Evolutionary conservation across 2,113 vertebrate genomes (phyloP), one percentile per base, ranked within the genome.

Genomic region (Salvelinus alpinus): DNA sequence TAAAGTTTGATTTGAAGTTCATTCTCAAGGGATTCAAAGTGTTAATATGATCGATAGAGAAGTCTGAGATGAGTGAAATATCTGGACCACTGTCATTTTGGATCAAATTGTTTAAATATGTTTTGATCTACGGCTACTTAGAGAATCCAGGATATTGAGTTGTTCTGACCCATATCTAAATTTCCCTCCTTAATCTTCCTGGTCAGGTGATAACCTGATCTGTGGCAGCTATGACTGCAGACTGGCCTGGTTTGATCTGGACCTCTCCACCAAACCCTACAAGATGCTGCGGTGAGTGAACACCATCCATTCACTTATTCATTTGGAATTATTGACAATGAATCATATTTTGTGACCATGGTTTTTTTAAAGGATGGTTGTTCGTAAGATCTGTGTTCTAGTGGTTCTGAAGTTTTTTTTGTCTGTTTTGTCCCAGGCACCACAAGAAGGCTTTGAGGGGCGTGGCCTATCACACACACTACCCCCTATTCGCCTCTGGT

Each of bases 181-280:
- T 44, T 9, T 44, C 38, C 38, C 38, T 44, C 9, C 38, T 44
- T 44, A 44, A 44, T 44, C 8, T 44, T 74, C 5, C 79, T 79
- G 38, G 76, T 16, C 57, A 99, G 97, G 97, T 0, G 97, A 99
- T 84, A 95, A 99, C 65, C 60, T 99, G 82, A 95, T 99, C 90
- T 97, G 96, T 1, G 97, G 96, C 1, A 97, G 97, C 84, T 99
- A 99, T 0, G 97, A 99, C 93, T 97, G 95, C 86, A 94, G 95
- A 1, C 84, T 99, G 75, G 93, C 92, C 83, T 99, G 97, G 97
- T 98, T 99, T 0, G 97, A 99, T 78, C 90, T 98, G 71, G 97
- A 98, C 68, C 94, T 99, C 4, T 97, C 96, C 47, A 96, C 96
- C 3, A 95, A 93, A 81, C 97, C 97, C 0, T 99, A 99, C 87